Evolutionary conservation across 2,888 invertebrate genomes (phyloP).

Genomic region (Dascillus cervinus): DNA sequence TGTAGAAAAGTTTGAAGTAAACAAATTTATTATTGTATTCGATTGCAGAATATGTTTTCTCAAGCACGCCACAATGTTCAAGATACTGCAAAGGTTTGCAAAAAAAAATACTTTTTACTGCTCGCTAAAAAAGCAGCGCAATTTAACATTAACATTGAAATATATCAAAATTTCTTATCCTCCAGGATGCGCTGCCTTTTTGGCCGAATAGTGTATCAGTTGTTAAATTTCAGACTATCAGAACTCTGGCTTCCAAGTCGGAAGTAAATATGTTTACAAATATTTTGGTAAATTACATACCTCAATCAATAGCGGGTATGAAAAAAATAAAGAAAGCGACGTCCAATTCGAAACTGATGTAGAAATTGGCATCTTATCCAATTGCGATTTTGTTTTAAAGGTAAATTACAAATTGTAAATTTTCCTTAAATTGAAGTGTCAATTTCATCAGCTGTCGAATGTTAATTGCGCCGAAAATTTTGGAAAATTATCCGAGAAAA

Average conservation of each 20-base stretch:
- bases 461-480: too few species aligned
- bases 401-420: conserved; percentile 8
- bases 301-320: conserved; percentile 7
- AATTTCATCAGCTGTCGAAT: conserved; percentile 3
- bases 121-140: too few species aligned
- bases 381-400: conserved; percentile 20
- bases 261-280: conserved; percentile 16
- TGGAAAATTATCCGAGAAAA: background rate
- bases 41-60: conserved; percentile 2
- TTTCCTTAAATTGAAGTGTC: conserved; percentile 3
- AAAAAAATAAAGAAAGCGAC: too few species aligned
- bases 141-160: too few species aligned
- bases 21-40: too few species aligned
- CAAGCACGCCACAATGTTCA: conserved; percentile 16
- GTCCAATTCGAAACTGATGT: conserved; percentile 13
- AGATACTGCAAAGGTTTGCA: conserved; percentile 23
- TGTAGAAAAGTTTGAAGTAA: too few species aligned
- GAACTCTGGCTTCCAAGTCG: conserved; percentile 18
- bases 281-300: conserved; percentile 16
- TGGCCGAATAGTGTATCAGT: too few species aligned
- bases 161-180: too few species aligned
- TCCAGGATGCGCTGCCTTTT: too few species aligned
- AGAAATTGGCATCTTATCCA: conserved; percentile 12
- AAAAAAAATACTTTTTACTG: too few species aligned
- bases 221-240: too few species aligned